Conservation (phyloP, 2,113 vertebrate genomes). For the Eolophus roseicapilla region DNA sequence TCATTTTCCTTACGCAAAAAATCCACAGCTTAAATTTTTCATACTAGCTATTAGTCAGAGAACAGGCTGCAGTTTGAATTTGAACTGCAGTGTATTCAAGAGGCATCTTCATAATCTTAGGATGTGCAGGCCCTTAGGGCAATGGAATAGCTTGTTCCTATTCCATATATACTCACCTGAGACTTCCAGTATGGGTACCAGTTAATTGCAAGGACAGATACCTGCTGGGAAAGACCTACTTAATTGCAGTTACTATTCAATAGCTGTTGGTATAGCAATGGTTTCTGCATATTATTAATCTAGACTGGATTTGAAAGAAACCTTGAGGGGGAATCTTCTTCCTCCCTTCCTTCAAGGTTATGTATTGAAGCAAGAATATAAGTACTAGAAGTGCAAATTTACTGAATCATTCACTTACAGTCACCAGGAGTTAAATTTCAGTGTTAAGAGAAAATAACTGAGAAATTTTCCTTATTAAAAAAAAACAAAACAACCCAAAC, state of each 20-base stretch:
- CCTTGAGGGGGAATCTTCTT: neutral
- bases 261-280: neutral
- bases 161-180: neutral
- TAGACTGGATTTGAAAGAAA: neutral
- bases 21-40: neutral
- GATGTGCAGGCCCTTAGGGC: neutral
- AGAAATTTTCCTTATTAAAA: neutral
- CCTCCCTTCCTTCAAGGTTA: neutral
- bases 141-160: neutral
- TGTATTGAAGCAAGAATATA: neutral
- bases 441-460: neutral
- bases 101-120: neutral
- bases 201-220: neutral
- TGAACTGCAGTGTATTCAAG: neutral
- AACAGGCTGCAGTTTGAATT: neutral
- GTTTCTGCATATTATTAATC: neutral
- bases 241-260: conserved; percentile 7
- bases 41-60: neutral
- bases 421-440: neutral
- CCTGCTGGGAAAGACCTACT: neutral
- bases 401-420: neutral
- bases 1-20: neutral
- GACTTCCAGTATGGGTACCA: neutral
- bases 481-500: neutral
- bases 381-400: neutral